Evolutionary conservation across 2,888 invertebrate species (phyloP), one percentile per base, ranked within the genome.

Genomic region (Scaptomyza tumidula): DNA sequence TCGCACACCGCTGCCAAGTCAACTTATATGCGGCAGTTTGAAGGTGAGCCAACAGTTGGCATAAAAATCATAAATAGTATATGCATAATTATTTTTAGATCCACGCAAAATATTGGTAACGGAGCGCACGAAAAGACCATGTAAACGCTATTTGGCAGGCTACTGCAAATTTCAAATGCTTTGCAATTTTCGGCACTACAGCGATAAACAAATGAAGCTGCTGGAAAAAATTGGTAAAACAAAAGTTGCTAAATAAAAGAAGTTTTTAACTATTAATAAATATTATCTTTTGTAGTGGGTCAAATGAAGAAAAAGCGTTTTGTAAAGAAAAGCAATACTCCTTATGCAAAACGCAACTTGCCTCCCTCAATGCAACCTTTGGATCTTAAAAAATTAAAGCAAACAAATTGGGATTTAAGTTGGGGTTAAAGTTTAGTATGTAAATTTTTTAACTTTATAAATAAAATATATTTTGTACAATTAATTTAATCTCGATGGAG

Each of bases 121-220:
- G 29, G 90, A 90, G 55, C 68, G 69, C 0, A 31, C 9, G 0
- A 90, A 90, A 37, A 66, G 68, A 7, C 86, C 87, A 0, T 91
- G 91, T 46, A 65, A 52, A 2, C 88, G 90, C 3, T 90, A 71
- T 60, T 67, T 83, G 2, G 77, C 78, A 3, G 82, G 82, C 27
- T 89, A 79, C 48, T 91, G 91, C 60, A 90, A 86, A 71, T 91
- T 90, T 53, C 89, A 90, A 27, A 52, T 89, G 6, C 74, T 78
- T n/a, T 91, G 91, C 59, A 90, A 89, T 49, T 91, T 77, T 48
- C 67, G 89, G 3, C 91, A 91, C 54, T 91, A 86, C 48, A 89
- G 64, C 29, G 61, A 71, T 1, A 69, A 75, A 1, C 90, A 91
- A 52, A 46, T 91, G 29, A 59, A 76, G 14, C 73, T 88, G 33